A percentile compares a stretch with the other conserved stretches of the same genome.
These are phyloP conservation scores for Bubo blakistoni DNA, from an alignment of 2,113 vertebrate genomes.

Conservation along the genomic window DNA sequence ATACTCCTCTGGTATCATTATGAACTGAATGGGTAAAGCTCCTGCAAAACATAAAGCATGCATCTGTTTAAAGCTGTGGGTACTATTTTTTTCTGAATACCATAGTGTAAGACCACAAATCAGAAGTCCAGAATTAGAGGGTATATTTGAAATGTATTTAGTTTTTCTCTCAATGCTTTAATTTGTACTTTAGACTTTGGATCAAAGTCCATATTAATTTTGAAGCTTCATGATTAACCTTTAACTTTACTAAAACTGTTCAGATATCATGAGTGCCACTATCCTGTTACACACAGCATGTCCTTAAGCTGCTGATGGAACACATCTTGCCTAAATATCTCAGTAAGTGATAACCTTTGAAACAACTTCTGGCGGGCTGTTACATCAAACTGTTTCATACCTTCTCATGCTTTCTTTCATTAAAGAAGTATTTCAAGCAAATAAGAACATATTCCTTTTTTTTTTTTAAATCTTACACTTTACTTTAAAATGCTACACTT, in stretches of 20 bases:
- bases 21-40: neutral
- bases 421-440: neutral
- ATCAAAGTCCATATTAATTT: neutral
- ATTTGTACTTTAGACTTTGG: neutral
- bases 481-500: neutral
- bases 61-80: neutral
- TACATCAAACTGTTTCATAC: neutral
- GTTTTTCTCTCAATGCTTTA: neutral
- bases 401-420: neutral
- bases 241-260: neutral
- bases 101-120: neutral
- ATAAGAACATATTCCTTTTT: neutral
- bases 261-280: neutral
- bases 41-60: neutral
- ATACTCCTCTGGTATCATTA: neutral
- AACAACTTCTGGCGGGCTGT: neutral
- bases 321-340: neutral
- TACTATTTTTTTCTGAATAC: neutral
- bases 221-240: neutral
- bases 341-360: neutral
- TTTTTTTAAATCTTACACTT: neutral
- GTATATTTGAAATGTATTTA: neutral
- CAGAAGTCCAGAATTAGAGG: neutral
- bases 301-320: neutral
- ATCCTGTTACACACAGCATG: neutral